Conservation (phyloP, 2,888 invertebrate genomes). For the Ryuthela nishihirai region DNA sequence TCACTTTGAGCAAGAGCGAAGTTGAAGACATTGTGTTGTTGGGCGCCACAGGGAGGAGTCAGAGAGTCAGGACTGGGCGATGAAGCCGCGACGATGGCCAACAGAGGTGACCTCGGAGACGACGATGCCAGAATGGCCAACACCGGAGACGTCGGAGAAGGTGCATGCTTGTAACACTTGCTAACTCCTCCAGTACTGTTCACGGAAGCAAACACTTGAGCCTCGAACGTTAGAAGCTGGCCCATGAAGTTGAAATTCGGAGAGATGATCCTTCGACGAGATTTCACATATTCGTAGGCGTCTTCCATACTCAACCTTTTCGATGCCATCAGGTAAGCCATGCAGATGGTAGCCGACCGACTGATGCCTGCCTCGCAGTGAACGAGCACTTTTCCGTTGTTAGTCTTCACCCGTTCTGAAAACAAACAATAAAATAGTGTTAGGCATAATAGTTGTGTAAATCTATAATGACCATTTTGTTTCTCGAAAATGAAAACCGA, state of each 20-base stretch:
- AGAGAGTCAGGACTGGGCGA: background rate
- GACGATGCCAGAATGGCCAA: too few species aligned
- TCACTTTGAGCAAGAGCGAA: background rate
- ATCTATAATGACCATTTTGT: too few species aligned
- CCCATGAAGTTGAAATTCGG: slow-evolving; percentile 53
- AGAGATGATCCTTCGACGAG: slow-evolving; percentile 48
- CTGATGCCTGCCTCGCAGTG: slow-evolving; percentile 43
- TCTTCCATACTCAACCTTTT: slow-evolving; percentile 45
- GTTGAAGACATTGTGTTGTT: background rate
- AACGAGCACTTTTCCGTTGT: slow-evolving; percentile 42
- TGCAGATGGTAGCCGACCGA: slow-evolving; percentile 43
- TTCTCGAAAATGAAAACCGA: too few species aligned
- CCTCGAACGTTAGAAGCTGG: slow-evolving; percentile 48
- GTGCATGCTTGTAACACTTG: too few species aligned
- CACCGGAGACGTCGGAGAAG: background rate
- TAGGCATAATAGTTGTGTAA: too few species aligned
- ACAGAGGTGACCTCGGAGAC: too few species aligned
- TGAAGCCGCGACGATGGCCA: background rate
- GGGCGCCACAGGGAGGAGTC: background rate
- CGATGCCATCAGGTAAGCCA: slow-evolving; percentile 42
- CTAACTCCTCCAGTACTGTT: background rate
- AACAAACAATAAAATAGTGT: too few species aligned
- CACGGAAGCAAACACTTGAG: slow-evolving; percentile 39
- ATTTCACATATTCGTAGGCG: slow-evolving; percentile 50
- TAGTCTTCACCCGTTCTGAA: slow-evolving; percentile 32